Base-by-base conservation (phyloP, 2,113 vertebrate species). In the Thinocorus orbignyianus region DNA sequence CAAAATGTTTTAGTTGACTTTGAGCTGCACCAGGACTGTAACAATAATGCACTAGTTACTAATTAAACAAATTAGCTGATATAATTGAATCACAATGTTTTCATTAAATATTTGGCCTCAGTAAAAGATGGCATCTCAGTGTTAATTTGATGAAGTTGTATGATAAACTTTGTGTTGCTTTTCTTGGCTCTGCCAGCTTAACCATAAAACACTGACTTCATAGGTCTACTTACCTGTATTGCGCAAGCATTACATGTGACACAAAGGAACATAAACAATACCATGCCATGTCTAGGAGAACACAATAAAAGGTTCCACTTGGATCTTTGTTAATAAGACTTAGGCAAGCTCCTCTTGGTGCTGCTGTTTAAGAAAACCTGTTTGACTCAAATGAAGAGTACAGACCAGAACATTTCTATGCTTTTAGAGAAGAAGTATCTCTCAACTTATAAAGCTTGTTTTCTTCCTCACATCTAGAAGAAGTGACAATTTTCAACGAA, bases 61-160 rank as follows among this genome's bases (percentile, higher is more conserved):
- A 91, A 44, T 76, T 80, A 11, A 82, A 94, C 89, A 94, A 73
- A 91, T 37, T 54, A 74, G 35, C 46, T 66, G 39, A 65, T 90
- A 46, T 39, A 77, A 92, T 80, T n/a, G 37, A 91, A 90, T 90
- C 44, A 48, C 49, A 62, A 81, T 44, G 37, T 93, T 94, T 96
- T 95, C n/a, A 76, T 92, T 96, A 92, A 90, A 66, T 70, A 93
- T 35, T 65, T 78, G 57, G 55, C 37, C 86, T 90, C 64, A 31
- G 30, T 60, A 81, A 55, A 81, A 90, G 90, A 92, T 86, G 52
- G 22, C 60, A 94, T 94, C 61, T 93, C 88, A 35, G 7, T 70
- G 41, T 81, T 88, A 48, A 39, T 88, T 91, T 71, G 86, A 78
- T 84, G 24, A 90, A 84, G 60, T 16, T 58, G 64, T 60, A 42